Evolutionary conservation across 2,888 invertebrate species (phyloP).

Genomic region (Melanostoma scalare): DNA sequence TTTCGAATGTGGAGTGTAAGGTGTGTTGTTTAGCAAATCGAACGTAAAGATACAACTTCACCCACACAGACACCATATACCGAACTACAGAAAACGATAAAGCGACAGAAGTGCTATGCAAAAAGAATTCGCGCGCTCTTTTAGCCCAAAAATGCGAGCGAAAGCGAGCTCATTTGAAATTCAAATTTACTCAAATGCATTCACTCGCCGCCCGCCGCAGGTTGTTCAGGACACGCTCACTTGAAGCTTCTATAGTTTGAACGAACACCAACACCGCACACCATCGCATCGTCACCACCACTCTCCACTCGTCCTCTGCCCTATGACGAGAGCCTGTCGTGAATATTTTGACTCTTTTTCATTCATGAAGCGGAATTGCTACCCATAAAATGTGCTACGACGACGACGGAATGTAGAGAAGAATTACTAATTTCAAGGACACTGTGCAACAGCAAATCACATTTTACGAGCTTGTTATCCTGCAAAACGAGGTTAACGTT

Average conservation of each 20-base stretch:
- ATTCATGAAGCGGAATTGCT: slow-evolving; percentile 28
- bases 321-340: slow-evolving; percentile 40
- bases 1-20: slow-evolving; percentile 9
- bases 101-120: slow-evolving; percentile 40
- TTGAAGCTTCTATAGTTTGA: slow-evolving; percentile 6
- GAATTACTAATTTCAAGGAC: slow-evolving; percentile 65
- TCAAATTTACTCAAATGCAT: slow-evolving; percentile 71
- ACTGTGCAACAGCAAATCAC: slow-evolving; percentile 56
- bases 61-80: not conserved
- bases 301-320: slow-evolving; percentile 4
- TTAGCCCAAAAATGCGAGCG: slow-evolving; percentile 36
- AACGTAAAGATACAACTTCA: slow-evolving; percentile 8
- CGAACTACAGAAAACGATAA: slow-evolving; percentile 36
- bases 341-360: slow-evolving; percentile 32
- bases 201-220: slow-evolving; percentile 50
- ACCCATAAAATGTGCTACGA: slow-evolving; percentile 18
- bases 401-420: slow-evolving; percentile 9
- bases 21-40: slow-evolving; percentile 25
- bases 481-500: slow-evolving; percentile 60
- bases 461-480: slow-evolving; percentile 72
- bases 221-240: slow-evolving; percentile 50
- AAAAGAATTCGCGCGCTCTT: slow-evolving; percentile 41
- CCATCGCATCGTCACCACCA: not conserved
- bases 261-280: not conserved
- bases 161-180: slow-evolving; percentile 66